Evolutionary conservation across 2,888 invertebrate genomes (phyloP), one percentile per base, ranked within the genome.

Genomic region (Phyto melanocephala): DNA sequence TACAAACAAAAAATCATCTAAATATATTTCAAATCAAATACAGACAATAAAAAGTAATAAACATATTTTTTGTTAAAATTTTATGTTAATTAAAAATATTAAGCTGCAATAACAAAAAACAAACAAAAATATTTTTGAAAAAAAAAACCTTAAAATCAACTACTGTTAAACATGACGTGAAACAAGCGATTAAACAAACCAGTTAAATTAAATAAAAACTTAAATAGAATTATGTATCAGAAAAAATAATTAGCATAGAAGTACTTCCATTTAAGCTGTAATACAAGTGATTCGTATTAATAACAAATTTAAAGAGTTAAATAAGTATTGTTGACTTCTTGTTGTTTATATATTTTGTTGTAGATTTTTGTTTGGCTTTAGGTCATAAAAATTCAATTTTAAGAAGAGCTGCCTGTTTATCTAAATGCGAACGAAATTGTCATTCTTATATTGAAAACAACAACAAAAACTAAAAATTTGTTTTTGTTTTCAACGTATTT

Each of bases 1-100:
- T 13, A 17, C 24, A 47, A 74, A 78, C 58, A 58, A 82, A 83
- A 72, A 75, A 83, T 83, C 74, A 71, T 54, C 80, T 5, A 28
- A 28, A 6, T 80, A 82, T 84, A 83, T 80, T 80, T 68, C 58
- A 80, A 80, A 82, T 72, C 71, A 80, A 84, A 78, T 76, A 62
- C 71, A 76, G 77, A 83, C 75, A 79, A 81, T 70, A 80, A 81
- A 78, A 47, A 79, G 47, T 35, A 83, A 80, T 76, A 60, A 50
- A 68, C 11, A 68, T 56, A 47, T 52, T 50, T 72, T 70, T 1
- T 50, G 70, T 75, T 80, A 33, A 70, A 63, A 45, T 47, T 81
- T 58, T 77, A 68, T 40, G 50, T 75, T 82, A 50, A 50, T 75
- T 82, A 58, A 47, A 47, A 63, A 74, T n/a, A 40, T 50, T 68